Evolutionary conservation across 2,888 invertebrate genomes (phyloP), one percentile per base, ranked within the genome.

Genomic region (Crocallis elinguaria): DNA sequence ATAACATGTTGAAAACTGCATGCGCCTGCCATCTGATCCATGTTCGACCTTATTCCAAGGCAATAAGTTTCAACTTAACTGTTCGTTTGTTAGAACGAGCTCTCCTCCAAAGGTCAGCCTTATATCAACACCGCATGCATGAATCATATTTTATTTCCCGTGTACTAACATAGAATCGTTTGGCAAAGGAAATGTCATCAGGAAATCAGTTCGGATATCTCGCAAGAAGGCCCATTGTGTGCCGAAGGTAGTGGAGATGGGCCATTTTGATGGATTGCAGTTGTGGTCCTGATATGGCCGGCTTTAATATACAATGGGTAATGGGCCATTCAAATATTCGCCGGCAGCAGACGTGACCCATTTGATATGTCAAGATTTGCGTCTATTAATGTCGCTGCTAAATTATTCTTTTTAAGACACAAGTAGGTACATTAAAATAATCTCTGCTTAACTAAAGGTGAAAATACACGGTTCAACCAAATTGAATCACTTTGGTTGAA

Each of bases 191-290:
- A 75, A 75, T 73, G 70, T 66, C 65, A 59, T 66, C 60, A 77
- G 82, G 79, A 80, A 79, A 79, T 73, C 61, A 69, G 67, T 64
- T 67, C 62, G 73, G 69, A 56, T 62, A 64, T 64, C 66, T 69
- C 69, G 59, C 58, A 65, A 74, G 66, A 58, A 56, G 52, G 64
- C 58, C 76, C 66, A 79, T 82, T 80, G 79, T 80, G 57, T 61
- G 54, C 50, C 42, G 68, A 75, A 77, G 78, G 79, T 62, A 66
- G 60, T 54, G 54, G 64, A 48, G 49, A 59, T 62, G 57, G 62
- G 53, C 66, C 60, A 53, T 60, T 68, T 54, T 58, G 60, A 69
- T 75, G 61, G 62, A 52, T 62, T 35, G 52, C 46, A 41, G 43
- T 45, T 23, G 30, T 16, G 50, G 41, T 52, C 60, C 52, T 56